A percentile compares a stretch with the other conserved stretches of the same genome.
Conservation (phyloP, 2,888 invertebrate species). For the Anoplius nigerrimus region DNA sequence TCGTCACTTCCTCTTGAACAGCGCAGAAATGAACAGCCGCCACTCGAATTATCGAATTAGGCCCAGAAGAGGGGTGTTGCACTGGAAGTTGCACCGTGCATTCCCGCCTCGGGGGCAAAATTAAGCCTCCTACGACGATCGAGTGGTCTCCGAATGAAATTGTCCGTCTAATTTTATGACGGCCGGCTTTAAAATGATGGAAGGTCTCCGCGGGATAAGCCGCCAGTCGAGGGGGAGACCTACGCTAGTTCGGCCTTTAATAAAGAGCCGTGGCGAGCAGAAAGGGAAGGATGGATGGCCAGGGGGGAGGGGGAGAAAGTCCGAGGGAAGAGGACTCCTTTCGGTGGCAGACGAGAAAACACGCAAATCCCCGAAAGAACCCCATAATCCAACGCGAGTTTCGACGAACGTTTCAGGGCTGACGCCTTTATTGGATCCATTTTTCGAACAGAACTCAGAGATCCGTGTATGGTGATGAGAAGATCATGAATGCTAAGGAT, state of each 20-base stretch:
- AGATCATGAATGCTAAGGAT: too few relatives aligned
- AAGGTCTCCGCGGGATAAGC: constrained; percentile 68
- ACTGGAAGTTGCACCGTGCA: background rate
- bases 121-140: constrained; percentile 51
- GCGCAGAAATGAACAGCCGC: constrained; percentile 29
- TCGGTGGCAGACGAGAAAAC: constrained; percentile 28
- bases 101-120: constrained; percentile 47
- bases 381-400: constrained; percentile 1
- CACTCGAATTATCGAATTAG: constrained; percentile 24
- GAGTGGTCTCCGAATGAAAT: constrained; percentile 66
- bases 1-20: constrained; percentile 33
- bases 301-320: too few relatives aligned
- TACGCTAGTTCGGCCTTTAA: too few relatives aligned
- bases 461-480: too few relatives aligned
- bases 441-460: too few relatives aligned
- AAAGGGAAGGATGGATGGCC: too few relatives aligned
- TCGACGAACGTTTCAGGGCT: background rate
- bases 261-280: too few relatives aligned
- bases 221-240: constrained; percentile 33
- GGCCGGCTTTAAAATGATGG: constrained; percentile 71
- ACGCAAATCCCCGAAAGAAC: constrained; percentile 43
- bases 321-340: constrained; percentile 25
- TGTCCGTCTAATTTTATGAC: constrained; percentile 71
- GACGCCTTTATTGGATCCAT: too few relatives aligned
- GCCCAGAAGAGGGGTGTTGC: background rate